phyloP scores from a whole-genome alignment of 2,113 vertebrate genomes.

The Pitta sordida region DNA sequence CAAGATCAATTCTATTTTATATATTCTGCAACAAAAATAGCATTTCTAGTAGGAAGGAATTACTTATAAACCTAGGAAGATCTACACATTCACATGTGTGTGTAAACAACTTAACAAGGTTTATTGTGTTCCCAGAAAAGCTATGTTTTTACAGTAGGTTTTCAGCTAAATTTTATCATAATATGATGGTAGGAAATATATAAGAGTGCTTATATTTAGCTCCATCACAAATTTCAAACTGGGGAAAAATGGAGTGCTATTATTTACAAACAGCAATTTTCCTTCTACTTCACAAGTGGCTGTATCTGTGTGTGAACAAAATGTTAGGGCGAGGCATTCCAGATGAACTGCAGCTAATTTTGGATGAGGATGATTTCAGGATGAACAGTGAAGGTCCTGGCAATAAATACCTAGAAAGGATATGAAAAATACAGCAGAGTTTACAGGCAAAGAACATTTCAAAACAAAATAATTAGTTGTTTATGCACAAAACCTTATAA shows the following conservation, averaged over 20 bases:
- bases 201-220: conserved; percentile 66
- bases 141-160: conserved; percentile 66
- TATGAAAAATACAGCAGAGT: conserved; percentile 54
- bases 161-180: conserved; percentile 66
- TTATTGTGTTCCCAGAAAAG: conserved; percentile 72
- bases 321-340: conserved; percentile 82
- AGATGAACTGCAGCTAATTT: conserved; percentile 79
- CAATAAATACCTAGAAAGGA: conserved; percentile 89
- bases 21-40: conserved; percentile 78
- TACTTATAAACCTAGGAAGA: conserved; percentile 74
- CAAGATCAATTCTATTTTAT: conserved; percentile 67
- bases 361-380: conserved; percentile 87
- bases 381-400: conserved; percentile 92
- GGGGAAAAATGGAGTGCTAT: conserved; percentile 45
- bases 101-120: conserved; percentile 77
- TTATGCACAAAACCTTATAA: neutral
- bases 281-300: conserved; percentile 82
- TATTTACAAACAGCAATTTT: conserved; percentile 62
- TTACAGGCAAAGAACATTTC: conserved; percentile 37
- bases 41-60: conserved; percentile 75
- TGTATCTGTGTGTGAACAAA: conserved; percentile 85
- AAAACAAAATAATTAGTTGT: neutral
- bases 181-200: conserved; percentile 66
- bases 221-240: conserved; percentile 59
- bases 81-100: conserved; percentile 72